Evolutionary conservation across 1,140 invertebrate genomes (phyloP), one percentile per base, ranked within the genome.

Genomic region (Papilio polyxenes): DNA sequence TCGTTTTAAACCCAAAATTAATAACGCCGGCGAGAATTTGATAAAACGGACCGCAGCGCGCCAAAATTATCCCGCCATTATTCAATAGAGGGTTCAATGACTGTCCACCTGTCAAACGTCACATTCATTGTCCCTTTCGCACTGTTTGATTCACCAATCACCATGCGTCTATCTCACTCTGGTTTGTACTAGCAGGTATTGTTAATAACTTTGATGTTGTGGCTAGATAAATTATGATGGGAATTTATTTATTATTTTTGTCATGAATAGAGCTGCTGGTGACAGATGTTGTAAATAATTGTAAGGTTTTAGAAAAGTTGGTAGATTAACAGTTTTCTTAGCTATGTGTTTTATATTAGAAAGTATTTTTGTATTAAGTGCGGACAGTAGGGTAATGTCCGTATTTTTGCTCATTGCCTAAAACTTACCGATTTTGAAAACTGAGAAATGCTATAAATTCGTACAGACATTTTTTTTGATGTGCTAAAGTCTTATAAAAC

Each of bases 21-120:
- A 77, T 77, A 77, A 77, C 75, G 75, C 20, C 75, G 20, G 20
- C 75, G 75, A 53, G 44, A 77, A 77, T 77, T 77, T 53, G 75
- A 77, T 77, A 53, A 75, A 77, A 77, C 75, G 75, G 20, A 77
- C 75, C 75, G 49, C 75, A 77, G 75, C 48, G 75, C 75, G 77
- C 77, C 77, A 79, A 79, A 79, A 79, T 79, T 79, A 65, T 79
- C 59, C 77, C 77, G 77, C 77, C 77, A 79, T 79, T 79, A 79
- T 79, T 79, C 77, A 79, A 79, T 65, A 79, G 37, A 51, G 75
- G 56, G 77, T 79, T 79, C 77, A 79, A 79, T 48, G 77, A 79
- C 77, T 79, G 77, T 56, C 77, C 77, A 79, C 77, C 77, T 79
- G 77, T 79, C 77, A 79, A 62, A 65, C 31, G 7, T 31, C 53